Evolutionary conservation across 2,888 invertebrate species (phyloP).

Genomic region (Drosophila dives): DNA sequence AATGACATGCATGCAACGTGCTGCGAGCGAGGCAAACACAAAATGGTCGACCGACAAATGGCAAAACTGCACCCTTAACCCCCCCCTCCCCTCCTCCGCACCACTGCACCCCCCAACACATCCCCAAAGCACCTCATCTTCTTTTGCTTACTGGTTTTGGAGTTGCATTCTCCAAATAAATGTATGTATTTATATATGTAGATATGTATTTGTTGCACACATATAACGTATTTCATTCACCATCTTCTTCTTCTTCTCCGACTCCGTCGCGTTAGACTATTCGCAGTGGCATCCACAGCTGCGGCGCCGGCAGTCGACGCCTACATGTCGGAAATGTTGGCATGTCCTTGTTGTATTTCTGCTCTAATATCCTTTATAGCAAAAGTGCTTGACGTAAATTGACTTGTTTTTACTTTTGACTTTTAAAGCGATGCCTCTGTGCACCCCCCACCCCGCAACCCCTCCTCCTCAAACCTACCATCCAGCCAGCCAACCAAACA

Average conservation of each 20-base stretch:
- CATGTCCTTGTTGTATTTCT: constrained; percentile 81
- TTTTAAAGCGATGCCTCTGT: constrained; percentile 69
- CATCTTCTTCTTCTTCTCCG: constrained; percentile 9
- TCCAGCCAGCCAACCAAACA: constrained; percentile 13
- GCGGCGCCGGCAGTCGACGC: constrained; percentile 79
- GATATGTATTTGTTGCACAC: not conserved
- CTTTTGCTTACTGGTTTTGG: constrained; percentile 1
- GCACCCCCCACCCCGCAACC: not conserved
- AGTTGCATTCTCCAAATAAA: constrained; percentile 17
- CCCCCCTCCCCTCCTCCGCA: not conserved
- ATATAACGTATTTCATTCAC: constrained; percentile 29
- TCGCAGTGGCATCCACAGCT: constrained; percentile 46
- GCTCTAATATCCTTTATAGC: constrained; percentile 82
- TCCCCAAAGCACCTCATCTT: not conserved
- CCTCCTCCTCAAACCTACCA: not conserved
- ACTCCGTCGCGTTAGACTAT: not conserved
- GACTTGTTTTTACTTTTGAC: constrained; percentile 81
- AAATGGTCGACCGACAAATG: constrained; percentile 76
- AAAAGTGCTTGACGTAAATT: constrained; percentile 81
- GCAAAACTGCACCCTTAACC: constrained; percentile 36
- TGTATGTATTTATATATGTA: not conserved
- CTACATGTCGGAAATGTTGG: constrained; percentile 81
- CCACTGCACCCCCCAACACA: not conserved
- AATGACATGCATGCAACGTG: constrained; percentile 80
- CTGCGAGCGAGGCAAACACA: constrained; percentile 51